These are phyloP conservation scores for Lineus longissimus DNA, from an alignment of 1,140 invertebrate species.

Conservation along the genomic window DNA sequence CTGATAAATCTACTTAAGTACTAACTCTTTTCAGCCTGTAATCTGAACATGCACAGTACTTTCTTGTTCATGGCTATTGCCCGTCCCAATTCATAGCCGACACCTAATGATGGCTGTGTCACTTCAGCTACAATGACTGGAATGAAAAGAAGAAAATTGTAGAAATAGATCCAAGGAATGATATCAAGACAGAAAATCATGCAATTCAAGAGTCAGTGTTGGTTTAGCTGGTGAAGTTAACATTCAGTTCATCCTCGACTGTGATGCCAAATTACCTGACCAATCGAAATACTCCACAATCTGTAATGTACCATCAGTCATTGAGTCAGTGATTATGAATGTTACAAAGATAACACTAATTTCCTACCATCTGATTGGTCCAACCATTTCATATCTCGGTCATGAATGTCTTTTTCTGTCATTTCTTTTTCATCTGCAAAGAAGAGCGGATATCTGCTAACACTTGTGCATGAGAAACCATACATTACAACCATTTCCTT, in stretches of 20 bases:
- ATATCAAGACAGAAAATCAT: constrained; percentile 7
- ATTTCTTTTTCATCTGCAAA: constrained; percentile 21
- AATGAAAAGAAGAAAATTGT: constrained; percentile 19
- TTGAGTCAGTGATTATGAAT: too few species aligned
- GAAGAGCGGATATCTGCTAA: too few species aligned
- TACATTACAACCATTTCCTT: too few species aligned
- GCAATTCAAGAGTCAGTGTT: constrained; percentile 6
- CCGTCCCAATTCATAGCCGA: constrained; percentile 52
- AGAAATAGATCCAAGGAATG: background rate
- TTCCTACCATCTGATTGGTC: constrained; percentile 30
- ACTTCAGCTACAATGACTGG: constrained; percentile 49
- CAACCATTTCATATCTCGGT: constrained; percentile 39
- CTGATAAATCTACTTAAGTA: background rate
- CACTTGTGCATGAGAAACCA: too few species aligned
- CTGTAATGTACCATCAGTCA: too few species aligned
- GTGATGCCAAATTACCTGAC: too few species aligned
- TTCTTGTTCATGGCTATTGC: constrained; percentile 43
- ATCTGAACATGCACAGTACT: constrained; percentile 47
- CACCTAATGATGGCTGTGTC: constrained; percentile 50
- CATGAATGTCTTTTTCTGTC: constrained; percentile 40
- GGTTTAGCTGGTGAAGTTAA: background rate
- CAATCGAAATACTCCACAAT: too few species aligned
- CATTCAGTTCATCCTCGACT: too few species aligned
- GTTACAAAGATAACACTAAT: too few species aligned
- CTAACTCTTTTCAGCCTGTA: constrained; percentile 40